Evolutionary conservation across 1,140 invertebrate species (phyloP), one percentile per base, ranked within the genome.

Genomic region (Bombus turneri): DNA sequence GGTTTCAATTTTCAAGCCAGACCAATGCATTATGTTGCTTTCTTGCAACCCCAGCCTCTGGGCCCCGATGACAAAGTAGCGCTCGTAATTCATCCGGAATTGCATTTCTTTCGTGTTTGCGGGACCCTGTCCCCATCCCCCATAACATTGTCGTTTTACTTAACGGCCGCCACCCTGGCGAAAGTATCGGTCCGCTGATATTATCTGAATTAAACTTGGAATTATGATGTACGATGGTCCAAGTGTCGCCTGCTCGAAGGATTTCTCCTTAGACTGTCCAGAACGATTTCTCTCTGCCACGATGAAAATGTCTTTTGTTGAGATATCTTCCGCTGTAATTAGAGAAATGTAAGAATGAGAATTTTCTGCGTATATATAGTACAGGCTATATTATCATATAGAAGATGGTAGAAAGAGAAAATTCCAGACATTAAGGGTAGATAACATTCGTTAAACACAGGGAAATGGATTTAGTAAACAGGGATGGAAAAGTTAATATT

Each of bases 11-110:
- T 87, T 88, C 66, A 31, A 78, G 57, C 72, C 83, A 81, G 69
- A 25, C 68, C 69, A n/a, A 81, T 89, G 74, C 81, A 82, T 88
- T 88, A 89, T 88, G 84, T 88, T 73, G 73, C 47, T 64, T 85
- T 81, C 68, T 82, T 82, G 34, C 66, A 15, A 12, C n/a, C 25
- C 13, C 47, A 22, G 47, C 47, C 47, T 53, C 47, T 18, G 4
- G 69, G 64, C 47, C 10, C 43, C 85, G 74, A 85, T 91, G 90
- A 91, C 88, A 91, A 91, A 91, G 69, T 87, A 80, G 47, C 74
- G 80, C 81, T 86, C 87, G 72, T 91, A 91, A 91, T 69, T 91
- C 90, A 91, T 62, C 57, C 37, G 83, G 83, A 91, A 91, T 91
- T 91, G 84, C 83, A 66, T 91, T 91, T 91, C 85, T 91, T 91